These are phyloP conservation scores for Tragelaphus eurycerus DNA, from an alignment of 2,797 vertebrate species.

Conservation along the genomic window DNA sequence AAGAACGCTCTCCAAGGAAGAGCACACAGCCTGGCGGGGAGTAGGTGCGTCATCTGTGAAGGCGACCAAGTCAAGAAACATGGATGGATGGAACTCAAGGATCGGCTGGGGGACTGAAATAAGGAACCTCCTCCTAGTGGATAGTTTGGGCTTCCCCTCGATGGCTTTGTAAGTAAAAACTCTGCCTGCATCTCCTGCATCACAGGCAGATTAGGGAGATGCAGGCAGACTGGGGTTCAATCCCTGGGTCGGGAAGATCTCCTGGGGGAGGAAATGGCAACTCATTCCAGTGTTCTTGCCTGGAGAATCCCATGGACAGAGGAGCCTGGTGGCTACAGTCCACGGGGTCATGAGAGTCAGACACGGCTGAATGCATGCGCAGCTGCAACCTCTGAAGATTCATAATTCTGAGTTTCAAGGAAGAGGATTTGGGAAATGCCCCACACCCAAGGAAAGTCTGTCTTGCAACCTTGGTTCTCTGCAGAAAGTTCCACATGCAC, in stretches of 20 bases:
- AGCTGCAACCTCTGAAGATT: background rate
- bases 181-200: background rate
- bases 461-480: background rate
- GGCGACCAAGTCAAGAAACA: background rate
- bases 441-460: background rate
- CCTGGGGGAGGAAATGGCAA: background rate
- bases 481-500: background rate
- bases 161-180: background rate
- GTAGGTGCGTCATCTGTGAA: background rate
- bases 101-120: background rate
- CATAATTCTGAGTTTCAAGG: background rate
- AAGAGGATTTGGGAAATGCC: background rate
- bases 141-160: background rate
- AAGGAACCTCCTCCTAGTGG: background rate
- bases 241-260: background rate
- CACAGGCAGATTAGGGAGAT: fast-evolving
- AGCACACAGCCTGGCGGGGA: background rate
- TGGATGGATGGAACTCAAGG: background rate
- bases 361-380: fast-evolving
- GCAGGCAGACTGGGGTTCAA: background rate
- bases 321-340: background rate
- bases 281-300: background rate
- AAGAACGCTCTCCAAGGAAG: background rate
- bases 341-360: background rate
- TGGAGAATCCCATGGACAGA: background rate